phyloP scores from a whole-genome alignment of 2,797 vertebrate species.

The Nasua narica region DNA sequence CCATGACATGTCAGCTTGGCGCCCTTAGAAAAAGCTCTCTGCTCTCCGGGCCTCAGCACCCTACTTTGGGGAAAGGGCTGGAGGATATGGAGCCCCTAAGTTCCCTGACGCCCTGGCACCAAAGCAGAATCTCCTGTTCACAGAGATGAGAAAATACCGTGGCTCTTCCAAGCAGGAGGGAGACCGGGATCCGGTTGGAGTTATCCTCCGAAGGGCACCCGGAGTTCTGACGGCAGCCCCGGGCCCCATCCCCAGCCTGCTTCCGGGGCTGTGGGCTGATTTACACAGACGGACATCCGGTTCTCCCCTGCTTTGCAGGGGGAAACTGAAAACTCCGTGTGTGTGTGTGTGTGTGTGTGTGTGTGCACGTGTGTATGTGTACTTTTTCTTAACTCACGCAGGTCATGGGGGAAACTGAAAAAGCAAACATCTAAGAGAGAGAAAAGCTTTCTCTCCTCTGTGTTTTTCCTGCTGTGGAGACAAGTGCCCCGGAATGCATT shows the following conservation, averaged over 20 bases:
- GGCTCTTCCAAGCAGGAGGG: neutral
- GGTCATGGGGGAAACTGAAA: slow-evolving; percentile 3
- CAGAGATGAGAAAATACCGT: neutral
- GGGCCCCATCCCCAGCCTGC: neutral
- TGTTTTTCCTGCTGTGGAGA: slow-evolving; percentile 34
- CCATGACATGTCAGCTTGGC: neutral
- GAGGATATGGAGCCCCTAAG: neutral
- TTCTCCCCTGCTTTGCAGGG: neutral
- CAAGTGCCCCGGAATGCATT: slow-evolving; percentile 17
- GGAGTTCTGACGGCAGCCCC: neutral
- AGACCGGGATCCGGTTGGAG: neutral
- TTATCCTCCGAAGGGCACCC: neutral
- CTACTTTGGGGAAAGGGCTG: neutral
- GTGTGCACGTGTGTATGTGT: neutral
- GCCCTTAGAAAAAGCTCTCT: neutral
- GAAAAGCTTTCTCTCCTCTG: slow-evolving; percentile 51
- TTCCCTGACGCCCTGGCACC: neutral
- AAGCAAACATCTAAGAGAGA: slow-evolving; percentile 62
- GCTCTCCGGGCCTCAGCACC: neutral
- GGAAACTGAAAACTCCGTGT: neutral
- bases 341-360: neutral
- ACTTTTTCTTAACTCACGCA: neutral
- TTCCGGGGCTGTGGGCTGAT: neutral
- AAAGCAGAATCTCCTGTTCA: neutral
- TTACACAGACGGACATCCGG: neutral